phyloP scores from a whole-genome alignment of 2,797 vertebrate genomes.

The Coccyzus lansbergi region DNA sequence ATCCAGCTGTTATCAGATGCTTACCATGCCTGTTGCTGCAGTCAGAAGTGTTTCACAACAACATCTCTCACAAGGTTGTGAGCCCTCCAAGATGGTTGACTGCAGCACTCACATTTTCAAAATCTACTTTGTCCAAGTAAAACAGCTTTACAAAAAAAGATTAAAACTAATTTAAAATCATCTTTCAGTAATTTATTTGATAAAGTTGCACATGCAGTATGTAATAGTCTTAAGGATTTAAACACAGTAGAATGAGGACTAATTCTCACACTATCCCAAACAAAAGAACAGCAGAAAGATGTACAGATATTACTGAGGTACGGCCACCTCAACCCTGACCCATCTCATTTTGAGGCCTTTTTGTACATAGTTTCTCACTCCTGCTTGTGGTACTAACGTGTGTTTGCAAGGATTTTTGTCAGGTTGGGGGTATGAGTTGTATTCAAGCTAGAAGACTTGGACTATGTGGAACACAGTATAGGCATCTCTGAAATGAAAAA shows the following conservation, averaged over 20 bases:
- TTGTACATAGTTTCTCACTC: neutral
- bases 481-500: neutral
- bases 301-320: neutral
- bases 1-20: neutral
- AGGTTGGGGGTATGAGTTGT: neutral
- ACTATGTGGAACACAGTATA: neutral
- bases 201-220: neutral
- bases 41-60: fast-evolving
- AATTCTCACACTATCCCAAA: neutral
- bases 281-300: neutral
- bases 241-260: fast-evolving
- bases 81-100: neutral
- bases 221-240: neutral
- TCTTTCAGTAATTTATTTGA: neutral
- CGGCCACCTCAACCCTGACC: neutral
- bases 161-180: neutral
- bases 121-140: neutral
- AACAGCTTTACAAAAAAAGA: neutral
- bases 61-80: neutral
- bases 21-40: neutral
- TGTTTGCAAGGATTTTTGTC: neutral
- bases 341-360: neutral
- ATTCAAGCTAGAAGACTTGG: neutral
- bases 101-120: neutral
- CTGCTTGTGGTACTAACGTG: neutral